Evolutionary conservation across 1,140 invertebrate genomes (phyloP).

Genomic region (Drosophila ambigua): DNA sequence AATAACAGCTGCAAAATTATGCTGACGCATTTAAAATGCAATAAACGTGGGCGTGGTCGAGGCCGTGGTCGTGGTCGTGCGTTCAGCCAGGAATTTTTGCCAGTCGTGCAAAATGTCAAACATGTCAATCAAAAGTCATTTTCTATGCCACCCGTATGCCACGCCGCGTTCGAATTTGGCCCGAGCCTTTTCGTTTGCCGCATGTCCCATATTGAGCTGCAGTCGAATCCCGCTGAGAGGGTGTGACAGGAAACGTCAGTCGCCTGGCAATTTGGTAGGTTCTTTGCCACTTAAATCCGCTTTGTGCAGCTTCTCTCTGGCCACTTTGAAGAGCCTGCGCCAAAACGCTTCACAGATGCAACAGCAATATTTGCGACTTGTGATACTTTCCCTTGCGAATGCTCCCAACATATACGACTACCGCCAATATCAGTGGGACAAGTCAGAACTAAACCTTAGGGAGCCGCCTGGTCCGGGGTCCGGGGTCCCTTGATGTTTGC

Average conservation of each 20-base stretch:
- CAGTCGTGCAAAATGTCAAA: constrained; percentile 79
- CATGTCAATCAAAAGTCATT: constrained; percentile 82
- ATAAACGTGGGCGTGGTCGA: constrained; percentile 52
- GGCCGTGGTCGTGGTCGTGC: constrained; percentile 6
- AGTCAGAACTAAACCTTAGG: constrained; percentile 11
- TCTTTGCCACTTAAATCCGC: constrained; percentile 49
- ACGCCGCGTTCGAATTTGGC: constrained; percentile 53
- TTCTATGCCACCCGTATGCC: constrained; percentile 55
- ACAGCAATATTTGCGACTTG: constrained; percentile 3
- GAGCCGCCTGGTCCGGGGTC: not conserved
- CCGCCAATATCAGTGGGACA: constrained; percentile 14
- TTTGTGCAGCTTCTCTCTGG: constrained; percentile 28
- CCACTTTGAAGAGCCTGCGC: constrained; percentile 4
- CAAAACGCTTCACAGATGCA: constrained; percentile 26
- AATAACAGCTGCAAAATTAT: constrained; percentile 60
- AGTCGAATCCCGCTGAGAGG: constrained; percentile 24
- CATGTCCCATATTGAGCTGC: constrained; percentile 43
- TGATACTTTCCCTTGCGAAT: constrained; percentile 29
- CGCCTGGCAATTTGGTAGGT: constrained; percentile 57
- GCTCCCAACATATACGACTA: not conserved
- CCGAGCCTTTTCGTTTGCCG: constrained; percentile 35
- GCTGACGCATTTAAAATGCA: constrained; percentile 76
- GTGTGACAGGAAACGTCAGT: constrained; percentile 57
- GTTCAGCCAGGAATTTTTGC: constrained; percentile 66
- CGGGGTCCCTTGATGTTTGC: constrained; percentile 36